Percentiles rank a stretch among this genome's conserved stretches.
These are phyloP conservation scores for Mobula birostris DNA, from an alignment of 2,113 vertebrate genomes.

Conservation along the genomic window DNA sequence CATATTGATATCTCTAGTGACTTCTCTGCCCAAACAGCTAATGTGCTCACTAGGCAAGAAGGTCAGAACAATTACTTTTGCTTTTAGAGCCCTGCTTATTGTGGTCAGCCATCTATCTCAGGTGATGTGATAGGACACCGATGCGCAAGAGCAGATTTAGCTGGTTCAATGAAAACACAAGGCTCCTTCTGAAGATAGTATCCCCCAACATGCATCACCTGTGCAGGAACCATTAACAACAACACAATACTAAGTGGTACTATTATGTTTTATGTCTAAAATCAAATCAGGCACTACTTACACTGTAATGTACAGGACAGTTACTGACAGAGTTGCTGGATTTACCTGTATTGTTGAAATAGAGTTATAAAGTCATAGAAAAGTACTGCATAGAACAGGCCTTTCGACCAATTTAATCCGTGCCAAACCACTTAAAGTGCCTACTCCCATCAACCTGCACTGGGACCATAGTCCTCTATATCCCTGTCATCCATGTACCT, in stretches of 20 bases:
- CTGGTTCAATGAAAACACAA: background rate
- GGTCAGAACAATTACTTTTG: background rate
- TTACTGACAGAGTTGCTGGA: background rate
- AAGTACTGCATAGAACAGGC: too few species aligned
- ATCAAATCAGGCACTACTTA: background rate
- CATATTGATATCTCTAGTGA: background rate
- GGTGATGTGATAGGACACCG: background rate
- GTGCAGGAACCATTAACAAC: background rate
- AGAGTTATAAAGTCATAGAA: too few species aligned
- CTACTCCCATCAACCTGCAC: too few species aligned
- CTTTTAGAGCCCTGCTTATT: background rate
- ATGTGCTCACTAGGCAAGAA: background rate
- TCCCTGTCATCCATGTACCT: too few species aligned
- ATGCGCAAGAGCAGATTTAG: background rate
- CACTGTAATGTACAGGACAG: background rate
- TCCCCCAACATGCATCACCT: background rate
- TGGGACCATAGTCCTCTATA: too few species aligned
- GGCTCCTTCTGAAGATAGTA: background rate
- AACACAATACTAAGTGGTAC: background rate
- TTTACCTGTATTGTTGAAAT: background rate
- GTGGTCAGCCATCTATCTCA: background rate
- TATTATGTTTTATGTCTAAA: background rate
- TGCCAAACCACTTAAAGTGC: too few species aligned
- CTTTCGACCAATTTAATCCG: too few species aligned
- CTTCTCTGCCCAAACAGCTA: background rate